A percentile compares a stretch with the other conserved stretches of the same genome.
These are phyloP conservation scores for Epizoanthus illoricatus DNA, from an alignment of 92 coral and sea anemone genomes.

Conservation along the genomic window DNA sequence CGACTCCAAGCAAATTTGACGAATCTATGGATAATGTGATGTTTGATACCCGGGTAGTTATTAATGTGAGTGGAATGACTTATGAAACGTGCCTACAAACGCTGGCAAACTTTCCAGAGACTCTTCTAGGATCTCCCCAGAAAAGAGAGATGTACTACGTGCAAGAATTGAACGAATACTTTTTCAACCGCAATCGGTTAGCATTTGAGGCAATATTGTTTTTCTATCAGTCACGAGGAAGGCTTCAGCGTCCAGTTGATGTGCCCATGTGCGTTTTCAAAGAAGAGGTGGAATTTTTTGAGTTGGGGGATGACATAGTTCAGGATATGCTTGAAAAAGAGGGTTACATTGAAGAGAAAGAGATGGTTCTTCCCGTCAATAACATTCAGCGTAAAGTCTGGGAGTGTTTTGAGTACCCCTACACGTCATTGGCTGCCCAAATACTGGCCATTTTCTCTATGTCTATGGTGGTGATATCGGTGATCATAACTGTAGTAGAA, in stretches of 20 bases:
- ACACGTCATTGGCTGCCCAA: slow-evolving; percentile 77
- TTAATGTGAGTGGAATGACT: slow-evolving; percentile 95
- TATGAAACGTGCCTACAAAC: slow-evolving; percentile 91
- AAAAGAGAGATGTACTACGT: slow-evolving; percentile 84
- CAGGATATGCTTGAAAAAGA: slow-evolving; percentile 76
- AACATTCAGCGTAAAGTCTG: slow-evolving; percentile 74
- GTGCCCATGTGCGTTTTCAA: slow-evolving; percentile 89
- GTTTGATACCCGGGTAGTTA: slow-evolving; percentile 86
- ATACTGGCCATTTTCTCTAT: slow-evolving; percentile 77
- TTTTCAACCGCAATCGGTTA: slow-evolving; percentile 92
- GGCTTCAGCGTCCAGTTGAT: slow-evolving; percentile 86
- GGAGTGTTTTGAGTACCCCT: slow-evolving; percentile 96
- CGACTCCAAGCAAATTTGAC: too few relatives aligned
- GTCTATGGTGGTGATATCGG: slow-evolving; percentile 74
- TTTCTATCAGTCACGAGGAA: slow-evolving; percentile 92
- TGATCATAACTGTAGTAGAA: slow-evolving; percentile 64
- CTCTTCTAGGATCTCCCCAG: slow-evolving; percentile 84
- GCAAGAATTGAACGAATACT: slow-evolving; percentile 72
- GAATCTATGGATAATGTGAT: slow-evolving; percentile 12
- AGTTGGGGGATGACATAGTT: slow-evolving; percentile 87
- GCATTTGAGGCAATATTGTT: slow-evolving; percentile 96
- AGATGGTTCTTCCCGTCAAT: slow-evolving; percentile 61
- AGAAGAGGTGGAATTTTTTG: slow-evolving; percentile 91
- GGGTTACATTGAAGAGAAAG: slow-evolving; percentile 75
- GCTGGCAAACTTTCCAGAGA: slow-evolving; percentile 82